These are phyloP conservation scores for Epirrhoe alternata DNA, from an alignment of 2,888 invertebrate species.

Conservation along the genomic window DNA sequence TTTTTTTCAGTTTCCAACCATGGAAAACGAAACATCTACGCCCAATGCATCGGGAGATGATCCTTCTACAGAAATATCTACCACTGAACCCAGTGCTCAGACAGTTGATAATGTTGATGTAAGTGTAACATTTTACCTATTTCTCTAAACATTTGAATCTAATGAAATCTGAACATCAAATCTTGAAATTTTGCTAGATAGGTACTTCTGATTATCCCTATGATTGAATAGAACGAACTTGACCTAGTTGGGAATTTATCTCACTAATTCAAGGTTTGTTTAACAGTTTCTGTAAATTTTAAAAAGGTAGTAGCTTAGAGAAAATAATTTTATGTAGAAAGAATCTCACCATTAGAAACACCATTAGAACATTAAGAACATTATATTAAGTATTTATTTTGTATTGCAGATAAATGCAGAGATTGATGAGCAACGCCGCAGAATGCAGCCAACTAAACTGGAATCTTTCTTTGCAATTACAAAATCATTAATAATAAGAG, in stretches of 20 bases:
- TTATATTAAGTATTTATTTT: background rate
- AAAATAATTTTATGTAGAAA: background rate
- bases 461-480: constrained; percentile 93
- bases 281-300: background rate
- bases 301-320: background rate
- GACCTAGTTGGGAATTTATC: constrained; percentile 2
- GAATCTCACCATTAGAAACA: no score
- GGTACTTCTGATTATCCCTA: background rate
- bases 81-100: constrained; percentile 29
- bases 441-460: constrained; percentile 87
- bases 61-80: constrained; percentile 35
- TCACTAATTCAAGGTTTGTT: background rate
- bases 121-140: constrained; percentile 7
- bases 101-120: constrained; percentile 35
- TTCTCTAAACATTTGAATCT: background rate
- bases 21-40: constrained; percentile 43
- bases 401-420: constrained; percentile 74
- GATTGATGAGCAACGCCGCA: constrained; percentile 73
- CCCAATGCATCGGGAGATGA: constrained; percentile 37
- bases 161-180: background rate
- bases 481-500: constrained; percentile 94
- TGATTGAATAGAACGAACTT: background rate
- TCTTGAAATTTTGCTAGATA: no score
- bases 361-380: no score
- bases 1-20: constrained; percentile 30